A percentile compares a stretch with the other conserved stretches of the same genome.
These are phyloP conservation scores for Venustaconcha ellipsiformis DNA, from an alignment of 1,140 invertebrate species.

Conservation along the genomic window DNA sequence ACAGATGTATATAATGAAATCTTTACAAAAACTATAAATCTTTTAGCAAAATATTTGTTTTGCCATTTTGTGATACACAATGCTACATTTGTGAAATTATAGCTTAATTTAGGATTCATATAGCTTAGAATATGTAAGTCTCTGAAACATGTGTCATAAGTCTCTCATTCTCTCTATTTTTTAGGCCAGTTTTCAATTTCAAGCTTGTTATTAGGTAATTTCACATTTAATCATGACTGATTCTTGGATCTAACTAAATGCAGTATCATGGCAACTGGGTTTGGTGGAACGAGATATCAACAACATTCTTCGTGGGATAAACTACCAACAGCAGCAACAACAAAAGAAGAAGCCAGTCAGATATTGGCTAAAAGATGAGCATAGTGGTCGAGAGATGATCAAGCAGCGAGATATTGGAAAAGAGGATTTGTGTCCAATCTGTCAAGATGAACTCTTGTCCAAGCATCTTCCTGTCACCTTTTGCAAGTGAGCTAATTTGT, in stretches of 20 bases:
- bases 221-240: too few relatives aligned
- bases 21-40: too few relatives aligned
- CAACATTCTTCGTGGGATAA: conserved; percentile 57
- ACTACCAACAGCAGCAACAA: conserved; percentile 35
- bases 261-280: conserved; percentile 68
- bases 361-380: conserved; percentile 20
- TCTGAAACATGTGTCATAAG: too few relatives aligned
- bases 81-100: too few relatives aligned
- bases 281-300: conserved; percentile 68
- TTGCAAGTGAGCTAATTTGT: conserved; percentile 60
- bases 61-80: too few relatives aligned
- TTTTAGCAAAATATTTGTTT: too few relatives aligned
- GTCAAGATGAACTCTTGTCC: conserved; percentile 68
- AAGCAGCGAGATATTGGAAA: conserved; percentile 64
- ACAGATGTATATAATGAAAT: too few relatives aligned
- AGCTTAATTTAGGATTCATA: too few relatives aligned
- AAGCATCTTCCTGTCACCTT: conserved; percentile 67
- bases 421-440: conserved; percentile 69
- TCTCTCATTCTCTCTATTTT: too few relatives aligned
- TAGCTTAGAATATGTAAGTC: too few relatives aligned
- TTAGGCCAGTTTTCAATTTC: too few relatives aligned
- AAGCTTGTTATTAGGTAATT: too few relatives aligned
- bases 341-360: conserved; percentile 21
- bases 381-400: conserved; percentile 47
- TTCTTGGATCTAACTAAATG: not conserved